These are phyloP conservation scores for Drosophila navojoa DNA, from an alignment of 1,140 invertebrate species.

Conservation along the genomic window DNA sequence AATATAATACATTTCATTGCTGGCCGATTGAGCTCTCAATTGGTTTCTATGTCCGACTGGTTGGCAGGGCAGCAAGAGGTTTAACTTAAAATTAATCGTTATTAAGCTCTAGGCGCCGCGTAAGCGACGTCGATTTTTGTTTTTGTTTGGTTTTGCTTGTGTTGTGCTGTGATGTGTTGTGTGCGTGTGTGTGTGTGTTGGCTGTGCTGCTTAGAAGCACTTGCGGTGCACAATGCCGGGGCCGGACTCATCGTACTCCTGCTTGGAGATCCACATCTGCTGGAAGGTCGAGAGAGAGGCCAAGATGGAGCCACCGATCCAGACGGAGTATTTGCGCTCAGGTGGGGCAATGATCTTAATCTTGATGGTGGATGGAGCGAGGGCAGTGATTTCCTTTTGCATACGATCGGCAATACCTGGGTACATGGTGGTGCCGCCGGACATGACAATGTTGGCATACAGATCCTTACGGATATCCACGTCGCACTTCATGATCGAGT, in stretches of 20 bases:
- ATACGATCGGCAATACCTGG: conserved; percentile 94
- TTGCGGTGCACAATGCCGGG: conserved; percentile 97
- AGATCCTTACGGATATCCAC: conserved; percentile 97
- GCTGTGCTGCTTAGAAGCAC: conserved; percentile 91
- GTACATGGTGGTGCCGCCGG: conserved; percentile 98
- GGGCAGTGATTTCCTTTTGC: conserved; percentile 95
- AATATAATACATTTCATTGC: conserved; percentile 74
- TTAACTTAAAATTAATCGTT: conserved; percentile 74
- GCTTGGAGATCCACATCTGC: conserved; percentile 98
- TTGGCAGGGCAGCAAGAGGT: conserved; percentile 77
- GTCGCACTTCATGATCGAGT: conserved; percentile 99
- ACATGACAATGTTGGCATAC: conserved; percentile 98
- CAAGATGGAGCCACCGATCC: conserved; percentile 95
- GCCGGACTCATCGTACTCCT: conserved; percentile 97
- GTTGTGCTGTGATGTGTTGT: conserved; percentile 42
- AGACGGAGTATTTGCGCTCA: conserved; percentile 96
- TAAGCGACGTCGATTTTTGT: conserved; percentile 39
- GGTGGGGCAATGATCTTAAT: conserved; percentile 98
- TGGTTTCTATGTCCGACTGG: conserved; percentile 38
- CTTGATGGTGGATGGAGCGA: conserved; percentile 95
- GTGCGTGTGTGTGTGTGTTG: conserved; percentile 27
- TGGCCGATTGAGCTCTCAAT: conserved; percentile 46
- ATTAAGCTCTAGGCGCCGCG: conserved; percentile 62
- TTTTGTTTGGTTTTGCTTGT: conserved; percentile 45
- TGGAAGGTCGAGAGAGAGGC: conserved; percentile 95